phyloP scores from a whole-genome alignment of 2,113 vertebrate species.

The Montifringilla adamsi region DNA sequence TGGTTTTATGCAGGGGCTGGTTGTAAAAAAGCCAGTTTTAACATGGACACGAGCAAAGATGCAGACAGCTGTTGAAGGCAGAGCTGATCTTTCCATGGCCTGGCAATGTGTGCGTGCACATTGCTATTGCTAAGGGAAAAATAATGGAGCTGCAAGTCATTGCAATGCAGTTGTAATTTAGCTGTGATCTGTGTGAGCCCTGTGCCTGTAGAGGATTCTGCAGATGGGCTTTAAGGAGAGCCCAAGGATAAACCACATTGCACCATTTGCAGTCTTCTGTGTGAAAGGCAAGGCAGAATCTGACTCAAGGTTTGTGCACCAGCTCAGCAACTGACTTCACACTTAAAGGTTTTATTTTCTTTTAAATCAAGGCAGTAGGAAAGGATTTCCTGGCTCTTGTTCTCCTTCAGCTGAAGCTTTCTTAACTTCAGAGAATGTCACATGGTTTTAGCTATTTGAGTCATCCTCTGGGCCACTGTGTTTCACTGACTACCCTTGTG shows the following conservation, averaged over 20 bases:
- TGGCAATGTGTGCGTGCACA: rapidly evolving
- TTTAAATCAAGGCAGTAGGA: neutral
- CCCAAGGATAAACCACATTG: neutral
- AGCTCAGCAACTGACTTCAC: neutral
- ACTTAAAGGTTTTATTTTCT: neutral
- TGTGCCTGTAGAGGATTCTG: neutral
- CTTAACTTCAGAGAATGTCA: neutral
- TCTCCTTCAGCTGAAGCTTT: neutral
- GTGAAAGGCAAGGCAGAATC: neutral
- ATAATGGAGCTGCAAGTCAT: neutral
- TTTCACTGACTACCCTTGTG: neutral
- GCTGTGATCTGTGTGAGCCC: neutral
- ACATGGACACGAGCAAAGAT: neutral
- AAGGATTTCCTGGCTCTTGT: neutral
- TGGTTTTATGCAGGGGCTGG: neutral
- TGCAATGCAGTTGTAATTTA: neutral
- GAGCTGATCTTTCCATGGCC: neutral
- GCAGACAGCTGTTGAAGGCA: neutral
- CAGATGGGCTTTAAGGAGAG: neutral
- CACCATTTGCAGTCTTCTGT: neutral
- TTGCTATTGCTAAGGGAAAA: neutral
- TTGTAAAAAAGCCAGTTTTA: neutral
- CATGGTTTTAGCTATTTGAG: neutral
- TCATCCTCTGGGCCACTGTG: neutral
- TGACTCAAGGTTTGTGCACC: neutral